These are phyloP conservation scores for Armadillidium nasatum DNA, from an alignment of 1,140 invertebrate genomes.

Conservation along the genomic window DNA sequence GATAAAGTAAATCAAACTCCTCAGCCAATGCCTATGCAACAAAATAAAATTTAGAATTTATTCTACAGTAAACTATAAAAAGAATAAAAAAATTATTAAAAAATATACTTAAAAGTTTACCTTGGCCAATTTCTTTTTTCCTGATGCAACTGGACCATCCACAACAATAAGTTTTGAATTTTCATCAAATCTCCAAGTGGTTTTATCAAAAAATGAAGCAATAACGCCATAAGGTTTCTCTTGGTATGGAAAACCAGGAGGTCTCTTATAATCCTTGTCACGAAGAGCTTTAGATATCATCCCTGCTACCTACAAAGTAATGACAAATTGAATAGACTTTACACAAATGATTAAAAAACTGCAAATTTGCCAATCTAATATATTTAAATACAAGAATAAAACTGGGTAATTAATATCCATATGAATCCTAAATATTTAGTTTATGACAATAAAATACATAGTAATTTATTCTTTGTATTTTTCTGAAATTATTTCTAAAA, in stretches of 20 bases:
- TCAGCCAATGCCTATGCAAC: slow-evolving; percentile 63
- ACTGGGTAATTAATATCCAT: too few relatives aligned
- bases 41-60: background rate
- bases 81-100: too few relatives aligned
- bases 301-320: slow-evolving; percentile 40
- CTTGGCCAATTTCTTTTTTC: slow-evolving; percentile 71
- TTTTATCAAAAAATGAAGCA: slow-evolving; percentile 48
- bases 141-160: slow-evolving; percentile 75
- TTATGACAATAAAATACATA: too few relatives aligned
- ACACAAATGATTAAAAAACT: too few relatives aligned
- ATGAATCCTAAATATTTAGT: too few relatives aligned
- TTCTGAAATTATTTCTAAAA: too few relatives aligned
- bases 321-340: too few relatives aligned
- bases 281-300: slow-evolving; percentile 42
- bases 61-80: too few relatives aligned
- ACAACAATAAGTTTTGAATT: slow-evolving; percentile 70
- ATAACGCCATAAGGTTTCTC: slow-evolving; percentile 49
- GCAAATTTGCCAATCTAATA: too few relatives aligned
- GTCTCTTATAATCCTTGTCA: slow-evolving; percentile 38
- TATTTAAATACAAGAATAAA: too few relatives aligned
- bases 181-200: slow-evolving; percentile 55
- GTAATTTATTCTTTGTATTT: too few relatives aligned
- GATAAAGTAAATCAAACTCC: slow-evolving; percentile 78
- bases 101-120: slow-evolving; percentile 14
- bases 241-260: slow-evolving; percentile 51